Evolutionary conservation across 2,888 invertebrate genomes (phyloP).

Genomic region (Lochmaea crataegi): DNA sequence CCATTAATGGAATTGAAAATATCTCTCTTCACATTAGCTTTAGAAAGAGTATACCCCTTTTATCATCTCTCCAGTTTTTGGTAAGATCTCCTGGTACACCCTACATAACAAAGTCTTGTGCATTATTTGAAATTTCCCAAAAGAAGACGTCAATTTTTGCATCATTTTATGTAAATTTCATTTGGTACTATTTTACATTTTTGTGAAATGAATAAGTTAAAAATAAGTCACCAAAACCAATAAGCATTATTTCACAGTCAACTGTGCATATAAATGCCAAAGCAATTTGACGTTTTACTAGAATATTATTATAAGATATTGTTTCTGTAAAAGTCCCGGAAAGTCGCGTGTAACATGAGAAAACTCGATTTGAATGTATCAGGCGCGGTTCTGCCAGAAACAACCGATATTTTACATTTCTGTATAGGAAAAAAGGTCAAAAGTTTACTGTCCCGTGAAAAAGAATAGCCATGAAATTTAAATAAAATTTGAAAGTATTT

Average conservation of each 20-base stretch:
- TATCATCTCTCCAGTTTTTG: too few species aligned
- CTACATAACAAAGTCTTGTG: too few species aligned
- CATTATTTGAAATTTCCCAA: too few species aligned
- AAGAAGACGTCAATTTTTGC: too few species aligned
- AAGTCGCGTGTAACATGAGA: conserved; percentile 42
- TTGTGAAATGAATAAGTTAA: too few species aligned
- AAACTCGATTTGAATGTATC: conserved; percentile 27
- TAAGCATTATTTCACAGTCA: background rate
- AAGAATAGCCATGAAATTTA: background rate
- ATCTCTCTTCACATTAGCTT: too few species aligned
- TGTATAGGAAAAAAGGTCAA: background rate
- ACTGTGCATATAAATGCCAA: conserved; percentile 21
- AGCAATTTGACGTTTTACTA: conserved; percentile 23
- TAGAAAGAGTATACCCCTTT: too few species aligned
- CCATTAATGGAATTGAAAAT: too few species aligned
- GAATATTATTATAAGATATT: conserved; percentile 37
- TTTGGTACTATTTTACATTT: too few species aligned
- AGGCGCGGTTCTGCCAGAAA: background rate
- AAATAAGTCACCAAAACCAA: background rate
- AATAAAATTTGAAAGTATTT: background rate
- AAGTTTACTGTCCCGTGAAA: background rate
- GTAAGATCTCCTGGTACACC: too few species aligned
- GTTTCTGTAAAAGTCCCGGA: conserved; percentile 27
- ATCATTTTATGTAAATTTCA: too few species aligned
- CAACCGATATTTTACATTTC: background rate